Evolutionary conservation across 30 jellyfish, hydroid and myxozoan genomes (phyloP).

Genomic region (Pelagia noctiluca): DNA sequence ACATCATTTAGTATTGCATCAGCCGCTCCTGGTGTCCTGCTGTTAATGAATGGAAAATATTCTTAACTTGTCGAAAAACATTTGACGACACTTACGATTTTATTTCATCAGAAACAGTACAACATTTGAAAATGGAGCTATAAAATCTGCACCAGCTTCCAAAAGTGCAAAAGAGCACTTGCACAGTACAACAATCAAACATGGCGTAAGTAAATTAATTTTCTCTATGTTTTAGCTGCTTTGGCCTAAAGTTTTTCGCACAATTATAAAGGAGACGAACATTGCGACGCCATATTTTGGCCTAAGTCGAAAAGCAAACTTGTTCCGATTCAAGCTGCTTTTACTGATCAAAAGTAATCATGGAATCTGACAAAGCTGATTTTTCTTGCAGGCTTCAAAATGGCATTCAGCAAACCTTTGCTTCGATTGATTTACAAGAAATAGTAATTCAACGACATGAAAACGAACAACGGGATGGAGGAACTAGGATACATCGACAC

Average conservation of each 20-base stretch:
- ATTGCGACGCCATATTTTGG: too few relatives aligned
- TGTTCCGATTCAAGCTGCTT: too few relatives aligned
- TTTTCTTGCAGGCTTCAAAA: constrained; percentile 66
- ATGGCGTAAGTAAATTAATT: constrained; percentile 71
- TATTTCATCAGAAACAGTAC: constrained; percentile 55
- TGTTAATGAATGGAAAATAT: neutral
- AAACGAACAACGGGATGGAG: constrained; percentile 43
- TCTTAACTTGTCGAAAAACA: too few relatives aligned
- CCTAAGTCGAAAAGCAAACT: constrained; percentile 15
- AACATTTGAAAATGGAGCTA: constrained; percentile 44
- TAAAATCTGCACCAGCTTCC: constrained; percentile 54
- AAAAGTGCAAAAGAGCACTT: constrained; percentile 78
- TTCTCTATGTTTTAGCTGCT: neutral
- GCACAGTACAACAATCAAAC: constrained; percentile 52
- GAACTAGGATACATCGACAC: constrained; percentile 69
- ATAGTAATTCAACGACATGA: constrained; percentile 6
- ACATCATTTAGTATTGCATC: constrained; percentile 47
- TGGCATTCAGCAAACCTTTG: constrained; percentile 60
- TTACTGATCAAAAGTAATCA: too few relatives aligned
- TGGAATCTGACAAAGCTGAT: too few relatives aligned
- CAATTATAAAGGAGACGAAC: too few relatives aligned
- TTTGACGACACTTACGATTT: too few relatives aligned
- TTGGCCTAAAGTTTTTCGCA: neutral
- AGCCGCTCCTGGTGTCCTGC: constrained; percentile 49
- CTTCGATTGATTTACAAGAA: constrained; percentile 27